Evolutionary conservation across 1,140 invertebrate genomes (phyloP).

Genomic region (Plutomurus gul): DNA sequence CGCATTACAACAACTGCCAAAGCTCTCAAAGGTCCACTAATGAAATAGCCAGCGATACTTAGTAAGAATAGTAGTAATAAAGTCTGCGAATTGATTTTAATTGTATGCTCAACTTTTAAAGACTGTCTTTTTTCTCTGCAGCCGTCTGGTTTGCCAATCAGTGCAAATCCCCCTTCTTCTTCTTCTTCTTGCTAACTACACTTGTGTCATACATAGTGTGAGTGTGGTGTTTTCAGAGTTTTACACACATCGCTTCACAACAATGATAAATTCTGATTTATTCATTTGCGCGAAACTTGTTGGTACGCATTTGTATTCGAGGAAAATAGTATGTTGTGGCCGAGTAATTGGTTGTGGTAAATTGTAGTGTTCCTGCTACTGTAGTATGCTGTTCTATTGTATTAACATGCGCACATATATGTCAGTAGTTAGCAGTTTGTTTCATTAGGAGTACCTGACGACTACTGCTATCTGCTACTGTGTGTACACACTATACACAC

Average conservation of each 20-base stretch:
- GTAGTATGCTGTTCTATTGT: too few species aligned
- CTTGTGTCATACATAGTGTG: neutral
- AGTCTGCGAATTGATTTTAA: slow-evolving; percentile 16
- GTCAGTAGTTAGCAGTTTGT: too few species aligned
- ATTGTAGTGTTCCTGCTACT: too few species aligned
- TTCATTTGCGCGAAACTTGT: too few species aligned
- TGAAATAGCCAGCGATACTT: neutral
- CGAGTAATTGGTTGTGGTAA: too few species aligned
- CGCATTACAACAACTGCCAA: neutral
- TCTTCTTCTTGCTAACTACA: neutral
- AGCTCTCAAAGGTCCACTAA: neutral
- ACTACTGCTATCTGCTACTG: neutral
- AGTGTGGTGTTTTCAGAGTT: too few species aligned
- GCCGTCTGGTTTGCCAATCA: slow-evolving; percentile 5
- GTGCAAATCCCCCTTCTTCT: neutral
- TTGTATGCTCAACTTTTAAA: neutral
- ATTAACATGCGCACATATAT: too few species aligned
- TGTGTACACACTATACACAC: neutral
- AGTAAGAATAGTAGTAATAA: slow-evolving; percentile 11
- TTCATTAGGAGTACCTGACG: neutral
- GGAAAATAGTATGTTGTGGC: too few species aligned
- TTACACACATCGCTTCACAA: too few species aligned
- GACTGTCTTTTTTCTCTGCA: neutral
- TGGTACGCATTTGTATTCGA: too few species aligned
- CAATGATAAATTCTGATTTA: too few species aligned